These are phyloP conservation scores for Hyposoter dolosus DNA, from an alignment of 2,888 invertebrate genomes.

Conservation along the genomic window DNA sequence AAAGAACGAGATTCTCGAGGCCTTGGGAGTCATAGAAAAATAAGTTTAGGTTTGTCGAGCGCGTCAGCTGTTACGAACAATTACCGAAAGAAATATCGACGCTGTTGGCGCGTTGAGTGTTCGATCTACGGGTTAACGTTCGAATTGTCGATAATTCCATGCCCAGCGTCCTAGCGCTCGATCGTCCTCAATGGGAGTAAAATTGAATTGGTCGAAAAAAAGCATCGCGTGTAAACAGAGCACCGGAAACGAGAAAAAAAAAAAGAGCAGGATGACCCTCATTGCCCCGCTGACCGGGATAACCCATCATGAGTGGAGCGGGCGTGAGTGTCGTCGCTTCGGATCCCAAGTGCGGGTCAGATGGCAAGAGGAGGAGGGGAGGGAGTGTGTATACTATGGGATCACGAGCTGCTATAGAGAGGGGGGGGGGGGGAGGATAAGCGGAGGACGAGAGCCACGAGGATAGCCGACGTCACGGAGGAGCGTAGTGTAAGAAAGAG, in stretches of 20 bases:
- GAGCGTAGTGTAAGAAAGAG: background rate
- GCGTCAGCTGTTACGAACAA: too few species aligned
- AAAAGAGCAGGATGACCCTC: conserved; percentile 35
- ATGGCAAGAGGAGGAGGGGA: conserved; percentile 21
- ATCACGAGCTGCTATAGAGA: background rate
- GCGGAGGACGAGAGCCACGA: conserved; percentile 52
- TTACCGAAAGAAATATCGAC: too few species aligned
- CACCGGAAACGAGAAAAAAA: conserved; percentile 45
- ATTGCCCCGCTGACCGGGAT: conserved; percentile 8
- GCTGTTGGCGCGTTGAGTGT: too few species aligned
- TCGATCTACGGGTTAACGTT: too few species aligned
- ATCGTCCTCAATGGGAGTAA: background rate
- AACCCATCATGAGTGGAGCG: conserved; percentile 10
- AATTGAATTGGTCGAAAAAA: conserved; percentile 7
- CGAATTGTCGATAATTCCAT: too few species aligned
- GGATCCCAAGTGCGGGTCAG: conserved; percentile 63
- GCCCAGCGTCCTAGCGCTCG: too few species aligned
- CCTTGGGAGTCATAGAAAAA: too few species aligned
- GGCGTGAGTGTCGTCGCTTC: conserved; percentile 61
- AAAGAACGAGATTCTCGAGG: too few species aligned
- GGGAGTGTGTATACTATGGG: conserved; percentile 26
- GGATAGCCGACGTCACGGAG: conserved; percentile 52
- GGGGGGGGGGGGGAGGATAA: background rate
- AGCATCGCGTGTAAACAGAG: conserved; percentile 48
- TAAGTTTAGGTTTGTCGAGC: too few species aligned